phyloP scores from a whole-genome alignment of 35 echinoderm and acorn worm genomes.

The Chiridota heheva region DNA sequence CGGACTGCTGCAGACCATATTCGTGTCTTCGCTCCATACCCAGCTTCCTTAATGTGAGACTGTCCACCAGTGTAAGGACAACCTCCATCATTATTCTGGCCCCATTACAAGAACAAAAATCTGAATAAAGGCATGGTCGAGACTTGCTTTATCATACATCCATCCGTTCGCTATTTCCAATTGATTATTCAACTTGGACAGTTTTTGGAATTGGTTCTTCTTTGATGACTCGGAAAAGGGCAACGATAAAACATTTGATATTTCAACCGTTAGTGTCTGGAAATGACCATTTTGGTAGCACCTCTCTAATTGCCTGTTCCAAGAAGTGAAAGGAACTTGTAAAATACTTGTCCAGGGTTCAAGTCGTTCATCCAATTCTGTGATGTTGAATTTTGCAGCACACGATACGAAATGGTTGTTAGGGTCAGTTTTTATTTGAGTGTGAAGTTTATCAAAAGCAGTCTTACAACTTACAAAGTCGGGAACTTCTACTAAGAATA shows the following conservation, averaged over 20 bases:
- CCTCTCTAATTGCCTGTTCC: neutral
- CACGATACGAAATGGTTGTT: neutral
- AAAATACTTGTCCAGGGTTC: slow-evolving; percentile 33
- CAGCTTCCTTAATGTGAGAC: slow-evolving; percentile 30
- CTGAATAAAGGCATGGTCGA: neutral
- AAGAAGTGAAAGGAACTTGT: neutral
- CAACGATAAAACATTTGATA: no score
- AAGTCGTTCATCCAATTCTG: neutral
- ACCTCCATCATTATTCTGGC: slow-evolving; percentile 27
- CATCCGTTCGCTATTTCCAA: slow-evolving; percentile 19
- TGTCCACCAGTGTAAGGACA: slow-evolving; percentile 16
- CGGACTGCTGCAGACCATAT: slow-evolving; percentile 29
- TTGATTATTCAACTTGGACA: slow-evolving; percentile 12
- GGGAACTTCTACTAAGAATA: neutral
- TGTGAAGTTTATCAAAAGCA: neutral
- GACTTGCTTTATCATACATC: slow-evolving; percentile 32
- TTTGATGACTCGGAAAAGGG: no score
- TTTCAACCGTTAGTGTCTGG: slow-evolving; percentile 1
- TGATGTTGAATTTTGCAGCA: slow-evolving; percentile 18
- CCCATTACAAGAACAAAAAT: neutral
- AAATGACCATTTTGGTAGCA: slow-evolving; percentile 26
- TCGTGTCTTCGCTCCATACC: slow-evolving; percentile 29
- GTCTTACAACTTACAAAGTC: slow-evolving; percentile 8
- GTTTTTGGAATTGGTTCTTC: neutral
- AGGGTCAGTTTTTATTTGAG: neutral